Evolutionary conservation across 1,140 invertebrate genomes (phyloP), one percentile per base, ranked within the genome.

Genomic region (Augochlora pura): DNA sequence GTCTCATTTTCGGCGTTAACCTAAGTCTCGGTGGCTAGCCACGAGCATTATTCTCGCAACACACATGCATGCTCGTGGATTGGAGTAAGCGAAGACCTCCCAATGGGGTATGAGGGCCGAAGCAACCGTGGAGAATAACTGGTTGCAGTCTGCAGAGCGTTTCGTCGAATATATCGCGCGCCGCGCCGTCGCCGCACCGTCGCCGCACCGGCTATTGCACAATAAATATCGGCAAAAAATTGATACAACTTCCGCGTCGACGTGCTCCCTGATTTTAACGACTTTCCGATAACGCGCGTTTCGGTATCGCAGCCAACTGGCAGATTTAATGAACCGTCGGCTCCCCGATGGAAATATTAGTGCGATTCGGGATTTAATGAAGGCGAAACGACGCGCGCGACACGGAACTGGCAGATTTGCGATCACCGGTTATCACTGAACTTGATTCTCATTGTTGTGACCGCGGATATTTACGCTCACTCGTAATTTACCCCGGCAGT

Each of bases 171-270:
- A 77, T 74, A 86, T 83, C 67, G 70, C 27, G 32, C 32, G 38
- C 18, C 4, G 32, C 32, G 4, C 32, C 32, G 32, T 1, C 32
- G 32, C 32, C 32, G 32, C 32, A 4, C 32, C 32, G 27, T 60
- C 23, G 54, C 23, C 54, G 49, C 57, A 18, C 62, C 59, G 66
- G 25, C 65, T 82, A 79, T 82, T 86, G 69, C 70, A 25, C 84
- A 79, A 86, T 85, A 85, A 85, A 82, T 77, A 82, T 85, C 60
- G 69, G 38, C n/a, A 65, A 75, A 69, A 75, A 72, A 46, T 76
- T 68, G 65, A 42, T 63, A 27, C 67, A 54, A 70, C 21, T 78
- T 77, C 14, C 46, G 67, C 79, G 14, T 65, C 42, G 21, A 67
- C 46, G 65, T 39, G 54, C 21, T 59, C 38, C 52, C 39, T 74